A percentile compares a stretch with the other conserved stretches of the same genome.
Evolutionary conservation across 2,888 invertebrate genomes (phyloP).

Genomic region (Sesamia inferens): DNA sequence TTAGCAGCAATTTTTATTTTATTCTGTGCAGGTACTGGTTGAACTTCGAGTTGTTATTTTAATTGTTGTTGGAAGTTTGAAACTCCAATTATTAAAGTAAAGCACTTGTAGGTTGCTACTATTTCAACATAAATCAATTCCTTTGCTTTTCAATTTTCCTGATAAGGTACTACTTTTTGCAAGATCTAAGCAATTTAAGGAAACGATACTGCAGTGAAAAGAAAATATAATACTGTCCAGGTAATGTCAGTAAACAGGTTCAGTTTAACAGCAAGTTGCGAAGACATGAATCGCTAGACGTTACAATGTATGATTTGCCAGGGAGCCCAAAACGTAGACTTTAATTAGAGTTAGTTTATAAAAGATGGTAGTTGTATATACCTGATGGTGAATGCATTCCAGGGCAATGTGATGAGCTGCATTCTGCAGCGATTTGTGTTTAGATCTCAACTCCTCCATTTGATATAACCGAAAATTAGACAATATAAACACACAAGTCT

Average conservation of each 20-base stretch:
- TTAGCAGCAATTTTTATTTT: neutral
- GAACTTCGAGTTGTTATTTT: too few relatives aligned
- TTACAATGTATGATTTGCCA: neutral
- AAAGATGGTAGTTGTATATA: slow-evolving; percentile 47
- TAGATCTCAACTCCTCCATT: slow-evolving; percentile 84
- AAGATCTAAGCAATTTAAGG: neutral
- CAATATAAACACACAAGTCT: slow-evolving; percentile 19
- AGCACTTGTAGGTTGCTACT: neutral
- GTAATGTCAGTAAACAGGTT: neutral
- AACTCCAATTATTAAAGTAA: neutral
- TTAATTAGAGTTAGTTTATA: neutral
- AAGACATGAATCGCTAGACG: neutral
- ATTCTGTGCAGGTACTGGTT: neutral
- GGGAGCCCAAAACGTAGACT: neutral
- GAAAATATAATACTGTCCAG: neutral
- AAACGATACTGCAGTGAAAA: neutral
- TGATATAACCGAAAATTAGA: slow-evolving; percentile 15
- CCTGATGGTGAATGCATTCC: slow-evolving; percentile 86
- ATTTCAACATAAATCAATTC: too few relatives aligned
- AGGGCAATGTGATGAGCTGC: slow-evolving; percentile 85
- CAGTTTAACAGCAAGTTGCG: neutral
- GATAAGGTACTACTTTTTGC: neutral
- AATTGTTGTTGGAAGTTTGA: neutral
- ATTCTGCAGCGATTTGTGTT: slow-evolving; percentile 82
- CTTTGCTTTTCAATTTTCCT: neutral